phyloP scores from a whole-genome alignment of 2,888 invertebrate genomes.

The Altica lythri region DNA sequence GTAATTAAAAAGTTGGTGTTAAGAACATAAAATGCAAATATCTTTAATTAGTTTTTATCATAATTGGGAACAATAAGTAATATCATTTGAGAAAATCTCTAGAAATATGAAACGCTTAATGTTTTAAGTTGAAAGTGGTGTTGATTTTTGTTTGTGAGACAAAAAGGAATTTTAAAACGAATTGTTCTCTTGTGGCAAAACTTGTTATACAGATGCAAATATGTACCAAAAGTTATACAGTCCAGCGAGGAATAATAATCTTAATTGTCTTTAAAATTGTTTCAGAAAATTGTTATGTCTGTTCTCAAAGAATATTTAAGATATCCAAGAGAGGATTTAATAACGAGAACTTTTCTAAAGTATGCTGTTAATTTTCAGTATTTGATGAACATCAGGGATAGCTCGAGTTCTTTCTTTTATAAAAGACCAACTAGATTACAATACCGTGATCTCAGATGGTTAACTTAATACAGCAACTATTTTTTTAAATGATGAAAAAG shows the following conservation, averaged over 20 bases:
- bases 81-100: too few relatives aligned
- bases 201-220: conserved; percentile 6
- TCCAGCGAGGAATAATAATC: conserved; percentile 12
- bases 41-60: too few relatives aligned
- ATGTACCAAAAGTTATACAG: conserved; percentile 10
- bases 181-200: conserved; percentile 4
- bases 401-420: too few relatives aligned
- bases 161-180: conserved; percentile 1
- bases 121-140: background rate
- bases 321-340: conserved; percentile 3
- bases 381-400: too few relatives aligned
- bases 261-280: conserved; percentile 5
- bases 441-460: too few relatives aligned
- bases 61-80: too few relatives aligned
- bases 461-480: too few relatives aligned
- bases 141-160: background rate
- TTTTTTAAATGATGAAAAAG: too few relatives aligned
- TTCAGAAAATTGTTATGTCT: conserved; percentile 1
- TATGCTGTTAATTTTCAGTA: conserved; percentile 1
- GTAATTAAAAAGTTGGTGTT: too few relatives aligned
- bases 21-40: too few relatives aligned
- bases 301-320: conserved; percentile 11
- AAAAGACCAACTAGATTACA: too few relatives aligned
- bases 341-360: conserved; percentile 3
- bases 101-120: too few relatives aligned